Evolutionary conservation across 2,888 invertebrate genomes (phyloP), one percentile per base, ranked within the genome.

Genomic region (Aleiodes leptofemur): DNA sequence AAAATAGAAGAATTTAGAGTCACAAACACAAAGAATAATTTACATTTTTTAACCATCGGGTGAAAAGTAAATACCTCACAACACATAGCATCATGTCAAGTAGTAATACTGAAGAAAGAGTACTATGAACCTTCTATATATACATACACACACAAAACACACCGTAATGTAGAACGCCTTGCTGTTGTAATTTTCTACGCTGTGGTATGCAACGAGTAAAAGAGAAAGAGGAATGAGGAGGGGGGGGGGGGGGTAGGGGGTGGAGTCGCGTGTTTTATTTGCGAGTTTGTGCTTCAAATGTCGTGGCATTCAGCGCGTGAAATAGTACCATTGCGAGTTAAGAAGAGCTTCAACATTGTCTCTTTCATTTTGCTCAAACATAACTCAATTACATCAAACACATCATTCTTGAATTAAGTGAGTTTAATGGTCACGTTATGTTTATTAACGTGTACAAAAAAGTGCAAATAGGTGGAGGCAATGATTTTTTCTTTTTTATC

Each of bases 321-420:
- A 43, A 43, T 43, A 43, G 7, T 43, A 43, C 43, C 43, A 7
- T 43, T 43, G 43, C 43, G 55, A 16, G 55, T 16, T n/a, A 29
- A 29, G 43, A 59, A 70, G 53, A 38, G 57, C 50, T 31, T 48
- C 53, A 8, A 56, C 59, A 59, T 53, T 66, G 29, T 34, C 59
- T 66, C 71, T 64, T 34, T 11, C 66, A 51, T 61, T 43, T 57
- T 16, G 4, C 16, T 31, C 31, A 8, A 50, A 64, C 66, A 61
- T 76, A 80, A 80, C 75, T 81, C 76, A 80, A 81, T 82, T 78
- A 76, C 76, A 76, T 74, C 29, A 69, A 80, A 77, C 69, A 38
- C 66, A 76, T 69, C 61, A 29, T 61, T 29, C 34, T 14, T 43
- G 31, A 34, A 38, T 23, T 51, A 23, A 29, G 57, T 23, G 72